Percentiles rank a stretch among this genome's conserved stretches.
Evolutionary conservation across 2,888 invertebrate species (phyloP).

Genomic region (Microctonus aethiopoides): DNA sequence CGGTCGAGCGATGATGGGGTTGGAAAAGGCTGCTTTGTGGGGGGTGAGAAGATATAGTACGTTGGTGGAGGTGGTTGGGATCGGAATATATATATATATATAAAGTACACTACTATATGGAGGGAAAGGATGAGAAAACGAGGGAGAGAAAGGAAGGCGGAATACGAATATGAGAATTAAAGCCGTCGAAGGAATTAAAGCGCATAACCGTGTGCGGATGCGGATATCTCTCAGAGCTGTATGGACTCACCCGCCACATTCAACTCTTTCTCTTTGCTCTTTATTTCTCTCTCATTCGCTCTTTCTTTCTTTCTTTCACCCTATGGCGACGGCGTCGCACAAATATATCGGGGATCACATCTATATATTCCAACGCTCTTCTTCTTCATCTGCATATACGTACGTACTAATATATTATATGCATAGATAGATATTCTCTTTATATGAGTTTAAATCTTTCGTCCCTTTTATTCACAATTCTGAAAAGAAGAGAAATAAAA

Average conservation of each 20-base stretch:
- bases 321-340: slow-evolving; percentile 26
- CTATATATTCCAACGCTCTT: slow-evolving; percentile 40
- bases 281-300: no score
- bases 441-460: no score
- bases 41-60: no score
- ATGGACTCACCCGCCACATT: slow-evolving; percentile 25
- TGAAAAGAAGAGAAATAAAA: no score
- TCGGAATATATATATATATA: no score
- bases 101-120: no score
- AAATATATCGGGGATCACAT: slow-evolving; percentile 60
- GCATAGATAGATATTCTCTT: no score
- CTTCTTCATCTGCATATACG: no score
- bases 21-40: no score
- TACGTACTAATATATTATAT: no score
- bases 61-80: slow-evolving; percentile 29
- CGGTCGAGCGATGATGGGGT: no score
- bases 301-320: no score
- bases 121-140: slow-evolving; percentile 6
- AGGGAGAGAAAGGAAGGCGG: slow-evolving; percentile 42
- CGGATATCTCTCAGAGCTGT: slow-evolving; percentile 36
- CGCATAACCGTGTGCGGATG: slow-evolving; percentile 53
- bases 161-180: slow-evolving; percentile 67
- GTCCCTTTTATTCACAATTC: not conserved
- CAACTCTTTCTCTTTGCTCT: slow-evolving; percentile 29
- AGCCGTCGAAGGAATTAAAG: slow-evolving; percentile 67